Evolutionary conservation across 1,140 invertebrate species (phyloP).

Genomic region (Marisa cornuarietis): DNA sequence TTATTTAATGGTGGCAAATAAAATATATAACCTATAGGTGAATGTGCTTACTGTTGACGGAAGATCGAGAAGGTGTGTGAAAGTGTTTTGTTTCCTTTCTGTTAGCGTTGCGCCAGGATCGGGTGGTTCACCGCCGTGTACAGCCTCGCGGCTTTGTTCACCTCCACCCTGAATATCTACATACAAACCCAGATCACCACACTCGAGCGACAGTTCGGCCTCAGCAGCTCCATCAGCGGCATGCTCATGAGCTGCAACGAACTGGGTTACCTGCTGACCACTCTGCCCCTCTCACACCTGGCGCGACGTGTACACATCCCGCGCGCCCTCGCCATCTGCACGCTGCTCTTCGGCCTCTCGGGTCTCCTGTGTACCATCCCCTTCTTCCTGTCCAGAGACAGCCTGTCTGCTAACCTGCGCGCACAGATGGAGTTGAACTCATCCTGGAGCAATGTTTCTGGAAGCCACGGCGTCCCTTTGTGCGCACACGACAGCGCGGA

Average conservation of each 20-base stretch:
- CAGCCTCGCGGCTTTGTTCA: slow-evolving; percentile 40
- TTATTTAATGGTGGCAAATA: too few species aligned
- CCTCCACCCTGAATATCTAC: slow-evolving; percentile 42
- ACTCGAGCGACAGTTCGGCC: slow-evolving; percentile 54
- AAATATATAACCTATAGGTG: too few species aligned
- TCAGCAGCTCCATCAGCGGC: slow-evolving; percentile 51
- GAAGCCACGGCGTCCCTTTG: too few species aligned
- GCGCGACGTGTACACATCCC: slow-evolving; percentile 51
- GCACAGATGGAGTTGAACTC: too few species aligned
- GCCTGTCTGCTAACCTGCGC: not conserved
- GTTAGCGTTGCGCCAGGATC: slow-evolving; percentile 39
- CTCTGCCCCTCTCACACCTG: slow-evolving; percentile 48
- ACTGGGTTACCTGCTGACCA: slow-evolving; percentile 50
- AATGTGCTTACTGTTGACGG: too few species aligned
- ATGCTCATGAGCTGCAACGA: slow-evolving; percentile 58
- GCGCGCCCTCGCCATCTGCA: slow-evolving; percentile 45
- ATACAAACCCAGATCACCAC: slow-evolving; percentile 48
- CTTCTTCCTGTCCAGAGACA: slow-evolving; percentile 36
- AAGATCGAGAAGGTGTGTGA: too few species aligned
- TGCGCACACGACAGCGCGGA: too few species aligned
- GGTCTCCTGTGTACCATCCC: slow-evolving; percentile 53
- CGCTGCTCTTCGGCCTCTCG: slow-evolving; percentile 49
- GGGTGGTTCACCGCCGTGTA: slow-evolving; percentile 40
- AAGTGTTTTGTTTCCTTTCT: too few species aligned
- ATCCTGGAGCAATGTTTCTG: too few species aligned